Base-by-base conservation (phyloP, 2,888 invertebrate species). In the Drosophila macrothrix region DNA sequence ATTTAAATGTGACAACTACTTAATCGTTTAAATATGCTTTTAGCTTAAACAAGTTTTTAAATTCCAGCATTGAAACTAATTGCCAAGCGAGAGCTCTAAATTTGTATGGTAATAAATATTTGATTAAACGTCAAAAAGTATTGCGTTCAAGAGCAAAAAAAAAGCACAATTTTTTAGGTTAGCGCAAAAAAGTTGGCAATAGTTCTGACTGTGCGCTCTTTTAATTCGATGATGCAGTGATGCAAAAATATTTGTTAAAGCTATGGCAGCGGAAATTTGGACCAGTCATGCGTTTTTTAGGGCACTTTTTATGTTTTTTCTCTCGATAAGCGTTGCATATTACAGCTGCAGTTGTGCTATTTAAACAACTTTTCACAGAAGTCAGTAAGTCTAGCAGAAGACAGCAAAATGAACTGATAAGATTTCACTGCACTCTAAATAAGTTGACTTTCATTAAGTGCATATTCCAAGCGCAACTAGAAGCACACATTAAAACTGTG, bases 321-420 rank as follows among this genome's bases (percentile, higher is more conserved):
- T 25, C 22, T 49, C 25, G 22, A 35, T 35, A 14, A 35, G 14
- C 14, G 14, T 35, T 35, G 14, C 12, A 25, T 19, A 1, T 12
- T n/a, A 6, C 10, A 59, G 41, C 46, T 59, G 37, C 43, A 58
- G 33, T 33, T 49, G 49, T 35, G 29, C 41, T 55, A 43, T 55
- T 70, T 67, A 67, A 55, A 50, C 55, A 60, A 60, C 43, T 72
- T 65, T 39, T 28, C 22, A 28, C 16, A 43, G 19, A 35, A 37
- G 33, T 41, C 10, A 14, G 25, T 19, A 35, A 33, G 22, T 19
- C 0, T 14, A 22, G n/a, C 1, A 37, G 16, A 55, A 28, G 19
- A n/a, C 12, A 39, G 4, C 19, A 9, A 55, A 37, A 19, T 54
- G 6, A 37, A 55, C 37, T 37, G 19, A 14, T 19, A 9, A 31